Base-by-base conservation (phyloP, 23 tunicate species). In the Trididemnum miniatum region DNA sequence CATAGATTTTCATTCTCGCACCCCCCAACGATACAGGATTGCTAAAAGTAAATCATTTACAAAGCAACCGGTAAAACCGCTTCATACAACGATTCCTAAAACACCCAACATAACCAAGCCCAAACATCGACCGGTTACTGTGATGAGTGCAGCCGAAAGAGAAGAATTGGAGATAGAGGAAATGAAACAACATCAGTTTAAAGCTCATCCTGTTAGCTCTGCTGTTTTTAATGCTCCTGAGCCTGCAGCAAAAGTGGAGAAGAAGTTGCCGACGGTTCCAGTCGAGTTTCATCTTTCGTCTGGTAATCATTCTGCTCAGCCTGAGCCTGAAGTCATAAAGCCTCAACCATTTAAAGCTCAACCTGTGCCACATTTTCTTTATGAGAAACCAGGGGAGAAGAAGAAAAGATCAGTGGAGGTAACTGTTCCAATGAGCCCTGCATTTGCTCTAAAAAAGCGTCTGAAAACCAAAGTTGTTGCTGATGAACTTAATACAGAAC, bases 151-250 rank as follows among this genome's bases (percentile, higher is more conserved):
- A 0, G 65, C 76, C 20, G 87, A 88, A 36, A 82, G 39, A 65
- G 92, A 88, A 77, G 83, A 88, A 2, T 72, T 81, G 25, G 92
- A 88, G 57, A 63, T 88, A 51, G 54, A 88, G 65, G 87, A 88
- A 76, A 88, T 88, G 72, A 82, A 82, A 77, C 82, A 76, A 81
- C 78, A 30, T 24, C 38, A 82, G 50, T 82, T 82, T 35, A 82
- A 82, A 54, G 86, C 86, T 1, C 50, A 71, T 7, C 86, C 86
- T 29, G 67, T 82, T 29, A 82, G 35, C 15, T 31, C 49, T 3
- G 1, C 67, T 5, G 67, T 71, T 24, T 35, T 82, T 28, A 27
- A 40, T 2, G 79, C 35, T 15, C 71, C 76, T 22, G 69, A 82
- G 31, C 52, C 39, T 23, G 39, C 33, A 3, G 35, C 22, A 33